Base-by-base conservation (phyloP, 2,113 vertebrate genomes). In the Pleuronectes platessa region DNA sequence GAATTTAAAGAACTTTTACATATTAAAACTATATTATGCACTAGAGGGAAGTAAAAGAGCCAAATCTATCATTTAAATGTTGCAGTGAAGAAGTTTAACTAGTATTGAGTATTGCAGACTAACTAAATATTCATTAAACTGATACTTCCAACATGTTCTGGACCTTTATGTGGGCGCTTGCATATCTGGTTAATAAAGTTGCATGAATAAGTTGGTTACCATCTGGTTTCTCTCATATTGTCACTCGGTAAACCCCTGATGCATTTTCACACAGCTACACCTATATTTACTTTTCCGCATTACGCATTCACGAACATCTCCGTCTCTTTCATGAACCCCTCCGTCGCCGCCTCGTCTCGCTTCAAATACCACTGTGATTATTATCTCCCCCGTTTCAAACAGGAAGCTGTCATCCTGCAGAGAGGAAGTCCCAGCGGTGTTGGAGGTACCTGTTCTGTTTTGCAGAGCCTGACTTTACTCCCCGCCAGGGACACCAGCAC, bases 371-470 rank as follows among this genome's bases (percentile, higher is more conserved):
- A 12, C 71, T 71, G 40, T 24, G 71, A 71, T 87, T 87, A 74
- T 73, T 40, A 86, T 78, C 76, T 72, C 59, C 55, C 12, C 56
- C 3, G 10, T 75, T 79, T 78, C 58, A 86, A 87, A 88, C 84
- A 83, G 86, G 84, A 87, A 89, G 77, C 83, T 83, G 88, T 86
- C 90, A 80, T 85, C 74, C 85, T 76, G 74, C 37, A 45, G 76
- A 89, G 86, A 88, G 80, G 86, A 81, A 85, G 83, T 90, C 91
- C 86, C 83, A 7, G 59, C 15, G 73, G 90, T 71, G 85, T 27
- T 42, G 47, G 68, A 76, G 85, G 91, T 94, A 99, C 97, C 98
- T 99, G 96, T 85, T 98, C 96, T 79, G 95, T 97, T 96, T 99
- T 99, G 93, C 96, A 97, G 88, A 99, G 94, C 94, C 96, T 96